Evolutionary conservation across 2,888 invertebrate species (phyloP).

Genomic region (Napeogenes sylphis): DNA sequence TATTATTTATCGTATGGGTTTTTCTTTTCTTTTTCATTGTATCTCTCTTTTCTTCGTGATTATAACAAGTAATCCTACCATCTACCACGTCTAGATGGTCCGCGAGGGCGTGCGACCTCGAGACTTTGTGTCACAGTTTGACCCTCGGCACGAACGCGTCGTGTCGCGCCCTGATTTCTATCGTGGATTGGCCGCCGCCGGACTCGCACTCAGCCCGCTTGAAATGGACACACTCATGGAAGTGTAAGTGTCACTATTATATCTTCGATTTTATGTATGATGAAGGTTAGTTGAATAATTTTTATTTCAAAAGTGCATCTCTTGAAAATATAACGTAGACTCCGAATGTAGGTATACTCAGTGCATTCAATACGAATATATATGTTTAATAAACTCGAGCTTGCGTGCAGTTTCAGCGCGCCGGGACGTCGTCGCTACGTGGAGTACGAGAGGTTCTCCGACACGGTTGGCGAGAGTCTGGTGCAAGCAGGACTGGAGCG

Average conservation of each 20-base stretch:
- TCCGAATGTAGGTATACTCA: too few relatives aligned
- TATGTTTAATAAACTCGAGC: too few relatives aligned
- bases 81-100: slow-evolving; percentile 59
- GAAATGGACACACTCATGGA: slow-evolving; percentile 85
- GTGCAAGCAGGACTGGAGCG: slow-evolving; percentile 81
- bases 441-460: slow-evolving; percentile 83
- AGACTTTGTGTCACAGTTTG: slow-evolving; percentile 83
- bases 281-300: too few relatives aligned
- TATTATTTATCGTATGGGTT: neutral
- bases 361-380: too few relatives aligned
- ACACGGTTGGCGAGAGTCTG: slow-evolving; percentile 83
- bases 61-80: too few relatives aligned
- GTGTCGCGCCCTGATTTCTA: slow-evolving; percentile 83
- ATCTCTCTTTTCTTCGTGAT: neutral
- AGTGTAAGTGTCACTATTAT: slow-evolving; percentile 72
- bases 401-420: slow-evolving; percentile 77
- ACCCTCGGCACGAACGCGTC: slow-evolving; percentile 79
- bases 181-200: slow-evolving; percentile 81
- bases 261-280: neutral
- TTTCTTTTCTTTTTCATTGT: too few relatives aligned
- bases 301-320: too few relatives aligned
- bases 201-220: slow-evolving; percentile 80
- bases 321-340: too few relatives aligned
- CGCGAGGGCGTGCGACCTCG: slow-evolving; percentile 81
- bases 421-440: slow-evolving; percentile 78